These are phyloP conservation scores for Drosophila fuyamai DNA, from an alignment of 1,140 invertebrate species.

Conservation along the genomic window DNA sequence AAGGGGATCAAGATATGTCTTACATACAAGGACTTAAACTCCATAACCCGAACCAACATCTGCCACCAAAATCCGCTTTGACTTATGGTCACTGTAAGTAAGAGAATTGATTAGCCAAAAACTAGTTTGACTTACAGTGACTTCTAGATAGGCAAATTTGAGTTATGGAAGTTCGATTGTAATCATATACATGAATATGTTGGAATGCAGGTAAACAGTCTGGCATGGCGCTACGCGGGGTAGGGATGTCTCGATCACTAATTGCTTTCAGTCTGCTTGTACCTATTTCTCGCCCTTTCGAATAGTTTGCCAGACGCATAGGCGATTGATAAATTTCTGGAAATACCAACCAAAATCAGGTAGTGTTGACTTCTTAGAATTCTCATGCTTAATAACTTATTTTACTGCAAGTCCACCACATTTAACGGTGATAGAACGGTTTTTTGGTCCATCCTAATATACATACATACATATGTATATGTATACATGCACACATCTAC, in stretches of 20 bases:
- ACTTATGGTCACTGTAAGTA: too few species aligned
- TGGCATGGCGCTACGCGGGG: conserved; percentile 20
- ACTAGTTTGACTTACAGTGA: too few species aligned
- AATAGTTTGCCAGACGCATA: conserved; percentile 18
- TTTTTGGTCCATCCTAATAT: too few species aligned
- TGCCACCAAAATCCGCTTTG: too few species aligned
- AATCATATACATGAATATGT: not conserved
- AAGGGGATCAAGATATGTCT: too few species aligned
- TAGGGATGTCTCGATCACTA: conserved; percentile 61
- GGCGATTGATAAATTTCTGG: conserved; percentile 68
- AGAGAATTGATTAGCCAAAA: too few species aligned
- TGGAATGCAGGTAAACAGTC: not conserved
- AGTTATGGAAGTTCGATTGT: too few species aligned
- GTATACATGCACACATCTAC: not conserved
- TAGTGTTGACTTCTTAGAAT: conserved; percentile 54
- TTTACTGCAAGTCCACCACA: not conserved
- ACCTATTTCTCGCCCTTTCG: conserved; percentile 60
- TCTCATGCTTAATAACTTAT: conserved; percentile 3
- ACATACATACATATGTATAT: too few species aligned
- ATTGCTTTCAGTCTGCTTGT: conserved; percentile 73
- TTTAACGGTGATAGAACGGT: too few species aligned
- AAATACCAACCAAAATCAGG: conserved; percentile 57
- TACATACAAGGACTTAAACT: too few species aligned
- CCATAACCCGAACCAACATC: too few species aligned
- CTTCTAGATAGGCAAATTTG: too few species aligned